Conservation (phyloP, 2,113 vertebrate genomes). For the Cepphus grylle region DNA sequence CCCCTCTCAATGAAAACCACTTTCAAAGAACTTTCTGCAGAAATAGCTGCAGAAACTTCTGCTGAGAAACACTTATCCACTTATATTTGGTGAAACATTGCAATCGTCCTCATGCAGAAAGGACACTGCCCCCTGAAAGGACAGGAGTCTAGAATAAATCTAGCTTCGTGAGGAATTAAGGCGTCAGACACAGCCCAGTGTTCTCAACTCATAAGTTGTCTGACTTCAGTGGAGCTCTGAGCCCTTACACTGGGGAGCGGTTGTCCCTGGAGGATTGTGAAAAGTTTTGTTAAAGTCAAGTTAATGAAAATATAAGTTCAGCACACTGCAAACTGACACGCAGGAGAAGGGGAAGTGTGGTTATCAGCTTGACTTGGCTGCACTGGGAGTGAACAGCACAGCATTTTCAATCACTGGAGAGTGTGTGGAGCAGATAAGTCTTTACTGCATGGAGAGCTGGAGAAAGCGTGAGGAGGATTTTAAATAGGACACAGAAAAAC, state of each 20-base stretch:
- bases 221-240: background rate
- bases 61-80: background rate
- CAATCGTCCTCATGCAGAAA: background rate
- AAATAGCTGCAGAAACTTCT: background rate
- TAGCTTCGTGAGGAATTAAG: background rate
- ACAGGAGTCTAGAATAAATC: background rate
- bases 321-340: background rate
- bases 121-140: background rate
- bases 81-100: background rate
- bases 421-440: slow-evolving; percentile 16
- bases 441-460: background rate
- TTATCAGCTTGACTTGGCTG: slow-evolving; percentile 42
- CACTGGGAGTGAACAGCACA: background rate
- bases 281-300: slow-evolving; percentile 25
- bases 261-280: background rate
- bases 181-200: background rate
- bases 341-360: background rate
- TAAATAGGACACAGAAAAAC: background rate
- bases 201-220: background rate
- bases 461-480: background rate
- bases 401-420: background rate
- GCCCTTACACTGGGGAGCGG: background rate
- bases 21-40: background rate
- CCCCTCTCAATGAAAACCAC: background rate
- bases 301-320: slow-evolving; percentile 35